These are phyloP conservation scores for Hetaerina americana DNA, from an alignment of 1,140 invertebrate species.

Conservation along the genomic window DNA sequence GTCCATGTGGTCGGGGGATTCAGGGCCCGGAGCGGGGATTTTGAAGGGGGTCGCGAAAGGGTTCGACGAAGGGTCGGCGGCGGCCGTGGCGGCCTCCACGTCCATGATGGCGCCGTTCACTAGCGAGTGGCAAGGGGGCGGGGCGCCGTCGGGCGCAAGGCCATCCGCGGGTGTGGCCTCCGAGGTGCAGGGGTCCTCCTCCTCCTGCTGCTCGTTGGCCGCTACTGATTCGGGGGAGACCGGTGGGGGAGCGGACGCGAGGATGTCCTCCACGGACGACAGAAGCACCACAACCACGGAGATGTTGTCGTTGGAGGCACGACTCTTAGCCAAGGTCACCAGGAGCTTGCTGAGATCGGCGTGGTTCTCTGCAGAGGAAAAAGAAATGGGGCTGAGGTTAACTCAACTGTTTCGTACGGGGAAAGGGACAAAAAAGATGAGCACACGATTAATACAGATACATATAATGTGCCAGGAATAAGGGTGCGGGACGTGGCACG, in stretches of 20 bases:
- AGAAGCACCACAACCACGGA: conserved; percentile 78
- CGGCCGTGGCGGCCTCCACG: conserved; percentile 14
- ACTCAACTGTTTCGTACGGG: too few species aligned
- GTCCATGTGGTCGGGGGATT: too few species aligned
- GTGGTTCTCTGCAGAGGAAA: conserved; percentile 42
- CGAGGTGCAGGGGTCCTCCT: too few species aligned
- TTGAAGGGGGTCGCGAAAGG: conserved; percentile 5
- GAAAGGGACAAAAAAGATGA: too few species aligned
- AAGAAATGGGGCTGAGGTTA: neutral
- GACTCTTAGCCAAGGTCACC: conserved; percentile 55
- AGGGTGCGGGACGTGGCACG: neutral
- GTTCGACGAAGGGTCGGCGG: neutral
- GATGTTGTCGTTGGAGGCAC: conserved; percentile 74
- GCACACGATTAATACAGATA: neutral
- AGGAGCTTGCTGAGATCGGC: conserved; percentile 49
- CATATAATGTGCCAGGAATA: neutral
- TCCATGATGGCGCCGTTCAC: conserved; percentile 3
- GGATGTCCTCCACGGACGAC: conserved; percentile 51
- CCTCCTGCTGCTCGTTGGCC: conserved; percentile 21
- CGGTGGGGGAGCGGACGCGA: conserved; percentile 27
- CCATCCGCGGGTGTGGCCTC: conserved; percentile 18
- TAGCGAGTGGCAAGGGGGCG: conserved; percentile 14
- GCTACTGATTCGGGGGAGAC: conserved; percentile 18
- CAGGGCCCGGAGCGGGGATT: neutral
- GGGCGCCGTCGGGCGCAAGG: conserved; percentile 18